Evolutionary conservation across 2,888 invertebrate genomes (phyloP), one percentile per base, ranked within the genome.

Genomic region (Stegophylla sp.): DNA sequence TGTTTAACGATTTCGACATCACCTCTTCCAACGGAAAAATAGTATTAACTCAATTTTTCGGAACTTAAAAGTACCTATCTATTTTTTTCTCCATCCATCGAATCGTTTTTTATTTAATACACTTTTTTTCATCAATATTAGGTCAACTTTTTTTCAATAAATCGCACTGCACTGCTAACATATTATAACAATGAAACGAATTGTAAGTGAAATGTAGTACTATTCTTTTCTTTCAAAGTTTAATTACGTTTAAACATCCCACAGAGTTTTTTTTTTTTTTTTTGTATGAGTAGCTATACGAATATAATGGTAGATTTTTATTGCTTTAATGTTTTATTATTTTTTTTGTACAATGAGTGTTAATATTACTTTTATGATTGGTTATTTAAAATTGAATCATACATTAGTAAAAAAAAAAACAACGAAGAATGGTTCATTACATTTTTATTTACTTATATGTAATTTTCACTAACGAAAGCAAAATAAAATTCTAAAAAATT

Each of bases 231-330:
- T 15, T 43, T 48, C 61, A n/a, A 10, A 20, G 9, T 74, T 74
- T 74, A 48, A 63, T 61, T 48, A 74, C 48, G 28, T 48, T 61
- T 63, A 63, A 48, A 48, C 20, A 61, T 63, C 74, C 48, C 74
- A 63, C 61, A 28, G 28, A 34, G 28, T 34, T 63, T 15, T 59
- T 17, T 20, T 7, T 53, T 53, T 71, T 53, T 53, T 23, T 53
- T 51, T 20, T n/a, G n/a, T 59, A 59, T 61, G 15, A 12, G 13
- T 63, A 17, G 0, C n/a, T 63, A n/a, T 41, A 34, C n/a, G 9
- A 17, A 17, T 45, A 17, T 53, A 51, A 51, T 20, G 1, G 41
- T 72, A 73, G 59, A 72, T 5, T 59, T 26, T 43, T 4, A 34
- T 34, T 28, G 43, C 51, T 34, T 23, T 23, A 10, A 17, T 72